Base-by-base conservation (phyloP, 2,888 invertebrate species). In the Ectemnius cavifrons region DNA sequence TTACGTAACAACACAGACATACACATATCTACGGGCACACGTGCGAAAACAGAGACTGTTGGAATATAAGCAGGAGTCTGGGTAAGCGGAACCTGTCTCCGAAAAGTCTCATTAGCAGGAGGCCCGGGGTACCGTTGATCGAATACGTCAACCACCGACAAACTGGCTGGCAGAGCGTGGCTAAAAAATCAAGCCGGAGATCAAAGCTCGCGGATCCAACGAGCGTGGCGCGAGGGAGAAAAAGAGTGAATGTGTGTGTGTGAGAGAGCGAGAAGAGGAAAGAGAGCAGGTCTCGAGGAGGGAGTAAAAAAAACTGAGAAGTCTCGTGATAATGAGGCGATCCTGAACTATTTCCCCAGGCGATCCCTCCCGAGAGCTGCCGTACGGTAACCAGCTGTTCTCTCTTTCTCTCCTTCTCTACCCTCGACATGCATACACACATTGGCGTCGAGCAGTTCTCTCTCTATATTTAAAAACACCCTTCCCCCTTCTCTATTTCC, bases 391-490 rank as follows among this genome's bases (percentile, higher is more conserved):
- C 52, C 52, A 52, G 16, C 16, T 52, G 14, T 52, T 52, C 52
- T 52, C 61, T 27, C 28, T 27, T 28, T 61, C 37, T 52, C 52
- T 52, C 61, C 8, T 11, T 27, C 61, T 61, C 37, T 20, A 20
- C 20, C 20, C 20, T 20, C 37, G 37, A 37, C 37, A 37, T 11
- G 37, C 11, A 37, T 37, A 37, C 37, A 37, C 37, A 37, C 37
- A 37, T 23, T 23, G 23, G 23, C 23, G 23, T 23, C 23, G 23
- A 23, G 23, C 27, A 28, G 28, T 1, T 14, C 13, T 37, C 28
- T 37, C 52, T 52, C 52, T 52, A 52, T 16, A 52, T 52, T 52
- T 52, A 52, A 52, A 52, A 52, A 52, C 52, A 52, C 52, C n/a
- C 16, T 52, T 23, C 3, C 3, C 23, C 23, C 14, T 52, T 4